These are phyloP conservation scores for Allophyes oxyacanthae DNA, from an alignment of 2,888 invertebrate species.

Conservation along the genomic window DNA sequence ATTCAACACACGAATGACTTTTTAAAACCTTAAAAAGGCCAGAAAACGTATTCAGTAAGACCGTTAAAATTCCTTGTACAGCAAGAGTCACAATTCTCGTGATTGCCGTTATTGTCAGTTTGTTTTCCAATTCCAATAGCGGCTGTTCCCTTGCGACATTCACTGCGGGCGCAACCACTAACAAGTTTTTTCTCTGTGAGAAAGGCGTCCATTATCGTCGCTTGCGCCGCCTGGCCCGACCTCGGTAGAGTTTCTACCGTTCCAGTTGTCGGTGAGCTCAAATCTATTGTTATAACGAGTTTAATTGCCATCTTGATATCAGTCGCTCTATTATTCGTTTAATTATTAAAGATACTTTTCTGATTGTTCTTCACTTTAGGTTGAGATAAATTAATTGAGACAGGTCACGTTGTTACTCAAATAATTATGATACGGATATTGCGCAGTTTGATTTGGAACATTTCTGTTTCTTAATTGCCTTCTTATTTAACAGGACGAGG, in stretches of 20 bases:
- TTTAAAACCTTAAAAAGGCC: slow-evolving; percentile 4
- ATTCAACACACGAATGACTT: slow-evolving; percentile 16
- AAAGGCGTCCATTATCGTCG: slow-evolving; percentile 69
- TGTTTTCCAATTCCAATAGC: slow-evolving; percentile 55
- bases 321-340: slow-evolving; percentile 54
- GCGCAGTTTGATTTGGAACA: neutral
- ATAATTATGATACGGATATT: slow-evolving; percentile 12
- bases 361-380: slow-evolving; percentile 22
- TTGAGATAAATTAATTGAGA: slow-evolving; percentile 22
- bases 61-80: slow-evolving; percentile 48
- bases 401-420: slow-evolving; percentile 6
- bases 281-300: slow-evolving; percentile 62
- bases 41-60: slow-evolving; percentile 25
- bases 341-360: slow-evolving; percentile 47
- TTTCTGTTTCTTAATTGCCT: slow-evolving; percentile 22
- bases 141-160: slow-evolving; percentile 53
- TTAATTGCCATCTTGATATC: slow-evolving; percentile 54
- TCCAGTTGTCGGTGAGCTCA: slow-evolving; percentile 53
- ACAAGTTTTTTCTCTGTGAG: slow-evolving; percentile 73
- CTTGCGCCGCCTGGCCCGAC: slow-evolving; percentile 60
- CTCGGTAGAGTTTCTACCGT: slow-evolving; percentile 59
- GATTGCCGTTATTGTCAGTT: slow-evolving; percentile 56
- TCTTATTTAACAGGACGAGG: slow-evolving; percentile 9
- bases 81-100: slow-evolving; percentile 45
- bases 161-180: slow-evolving; percentile 56